Evolutionary conservation across 2,797 vertebrate species (phyloP).

Genomic region (Melanotaenia maccullochi): DNA sequence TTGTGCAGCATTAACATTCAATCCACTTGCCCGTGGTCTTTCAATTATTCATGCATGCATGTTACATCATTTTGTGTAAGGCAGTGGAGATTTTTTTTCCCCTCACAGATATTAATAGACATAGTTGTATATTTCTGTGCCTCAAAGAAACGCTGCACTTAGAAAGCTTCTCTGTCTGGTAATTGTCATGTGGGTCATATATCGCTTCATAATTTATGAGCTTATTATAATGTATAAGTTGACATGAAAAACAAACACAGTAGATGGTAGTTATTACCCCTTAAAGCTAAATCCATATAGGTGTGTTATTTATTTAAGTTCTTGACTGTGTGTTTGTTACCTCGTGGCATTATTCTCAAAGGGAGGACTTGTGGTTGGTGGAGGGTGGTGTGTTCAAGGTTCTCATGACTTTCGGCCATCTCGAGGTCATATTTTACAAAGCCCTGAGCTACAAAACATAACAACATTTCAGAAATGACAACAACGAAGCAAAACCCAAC

Average conservation of each 20-base stretch:
- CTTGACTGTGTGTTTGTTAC: conserved; percentile 28
- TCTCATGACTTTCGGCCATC: conserved; percentile 18
- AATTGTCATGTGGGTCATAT: conserved; percentile 58
- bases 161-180: conserved; percentile 38
- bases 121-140: conserved; percentile 49
- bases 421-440: conserved; percentile 29
- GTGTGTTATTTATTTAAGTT: conserved; percentile 49
- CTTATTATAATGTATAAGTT: conserved; percentile 57
- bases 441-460: not conserved
- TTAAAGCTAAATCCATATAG: conserved; percentile 60
- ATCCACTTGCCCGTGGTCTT: conserved; percentile 73
- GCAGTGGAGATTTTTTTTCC: conserved; percentile 49
- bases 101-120: conserved; percentile 68
- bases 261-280: conserved; percentile 26
- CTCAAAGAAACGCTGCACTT: conserved; percentile 44
- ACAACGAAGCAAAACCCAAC: not conserved
- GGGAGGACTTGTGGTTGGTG: conserved; percentile 33
- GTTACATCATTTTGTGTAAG: conserved; percentile 74
- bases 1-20: conserved; percentile 74
- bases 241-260: conserved; percentile 47
- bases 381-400: conserved; percentile 18
- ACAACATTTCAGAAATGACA: not conserved
- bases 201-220: conserved; percentile 64
- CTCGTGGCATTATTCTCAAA: conserved; percentile 31
- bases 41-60: conserved; percentile 80